Base-by-base conservation (phyloP, 2,113 vertebrate species). In the Diglossa brunneiventris region DNA sequence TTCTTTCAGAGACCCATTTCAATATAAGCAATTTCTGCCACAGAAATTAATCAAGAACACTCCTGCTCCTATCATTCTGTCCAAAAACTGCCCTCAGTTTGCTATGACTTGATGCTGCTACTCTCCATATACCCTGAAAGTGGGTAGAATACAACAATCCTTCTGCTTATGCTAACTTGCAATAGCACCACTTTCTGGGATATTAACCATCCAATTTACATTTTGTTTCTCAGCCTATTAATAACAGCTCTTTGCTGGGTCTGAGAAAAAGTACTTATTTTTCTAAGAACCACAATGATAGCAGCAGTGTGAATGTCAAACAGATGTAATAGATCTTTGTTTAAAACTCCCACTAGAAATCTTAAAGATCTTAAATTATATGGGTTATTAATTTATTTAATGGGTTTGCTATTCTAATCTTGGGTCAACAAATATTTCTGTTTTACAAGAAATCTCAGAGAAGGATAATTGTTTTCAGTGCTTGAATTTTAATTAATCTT, bases 341-440 rank as follows among this genome's bases (percentile, higher is more conserved):
- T 93, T 84, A 95, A 97, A 88, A 93, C 30, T 89, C 73, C 56
- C 61, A 92, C 49, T 18, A 89, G 76, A 93, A 96, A 85, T 49
- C 53, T 62, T 62, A n/a, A 52, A 76, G 81, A 91, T 87, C 24
- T 74, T 81, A 79, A 95, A 91, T 87, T 91, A 82, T 91, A 89
- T 83, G 59, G 28, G 20, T 92, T 94, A 91, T 91, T 94, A 83
- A 94, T 89, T 92, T 86, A n/a, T 44, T 87, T 90, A 84, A 62
- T 82, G 31, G 3, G 5, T 69, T 94, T 95, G 58, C 35, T 85
- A 42, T 79, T 81, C 89, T 67, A 87, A 89, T 93, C 72, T 64
- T 86, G 10, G 55, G 72, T 95, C 56, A 88, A 95, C 53, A 94
- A 67, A 76, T 72, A 95, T 77, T 94, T 95, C 35, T 72, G n/a